Evolutionary conservation across 2,888 invertebrate species (phyloP).

Genomic region (Brassicogethes aeneus): DNA sequence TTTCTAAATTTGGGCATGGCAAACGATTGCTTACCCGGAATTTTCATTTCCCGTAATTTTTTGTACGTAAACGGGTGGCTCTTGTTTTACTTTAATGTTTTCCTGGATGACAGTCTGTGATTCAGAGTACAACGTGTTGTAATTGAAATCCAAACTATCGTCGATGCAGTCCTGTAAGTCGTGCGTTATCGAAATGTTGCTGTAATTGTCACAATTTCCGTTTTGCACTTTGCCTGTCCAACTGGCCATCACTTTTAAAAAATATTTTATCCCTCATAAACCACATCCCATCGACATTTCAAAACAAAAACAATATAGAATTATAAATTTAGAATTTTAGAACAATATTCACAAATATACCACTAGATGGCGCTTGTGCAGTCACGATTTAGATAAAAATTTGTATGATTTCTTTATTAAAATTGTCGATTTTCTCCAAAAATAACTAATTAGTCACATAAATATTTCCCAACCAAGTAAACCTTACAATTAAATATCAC

Average conservation of each 20-base stretch:
- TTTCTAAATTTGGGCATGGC: conserved; percentile 29
- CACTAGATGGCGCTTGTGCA: conserved; percentile 15
- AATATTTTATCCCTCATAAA: conserved; percentile 12
- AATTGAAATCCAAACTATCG: conserved; percentile 36
- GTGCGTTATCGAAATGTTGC: conserved; percentile 43
- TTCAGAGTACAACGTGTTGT: conserved; percentile 42
- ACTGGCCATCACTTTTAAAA: conserved; percentile 20
- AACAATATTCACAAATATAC: conserved; percentile 7
- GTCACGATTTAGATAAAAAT: neutral
- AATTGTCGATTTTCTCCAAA: too few species aligned
- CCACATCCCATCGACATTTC: conserved; percentile 18
- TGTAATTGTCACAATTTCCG: conserved; percentile 17
- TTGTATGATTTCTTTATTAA: too few species aligned
- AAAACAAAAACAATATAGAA: conserved; percentile 14
- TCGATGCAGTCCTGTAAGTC: conserved; percentile 47
- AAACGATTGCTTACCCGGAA: conserved; percentile 38
- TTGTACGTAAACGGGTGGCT: neutral
- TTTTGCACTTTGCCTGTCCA: conserved; percentile 23
- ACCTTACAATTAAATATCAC: too few species aligned
- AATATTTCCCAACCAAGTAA: too few species aligned
- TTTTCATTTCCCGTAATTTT: conserved; percentile 32
- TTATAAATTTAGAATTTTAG: conserved; percentile 9
- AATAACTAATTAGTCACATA: too few species aligned
- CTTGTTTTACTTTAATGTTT: neutral
- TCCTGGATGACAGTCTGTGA: neutral